Evolutionary conservation across 2,113 vertebrate species (phyloP), one percentile per base, ranked within the genome.

Genomic region (Nyctereutes procyonoides): DNA sequence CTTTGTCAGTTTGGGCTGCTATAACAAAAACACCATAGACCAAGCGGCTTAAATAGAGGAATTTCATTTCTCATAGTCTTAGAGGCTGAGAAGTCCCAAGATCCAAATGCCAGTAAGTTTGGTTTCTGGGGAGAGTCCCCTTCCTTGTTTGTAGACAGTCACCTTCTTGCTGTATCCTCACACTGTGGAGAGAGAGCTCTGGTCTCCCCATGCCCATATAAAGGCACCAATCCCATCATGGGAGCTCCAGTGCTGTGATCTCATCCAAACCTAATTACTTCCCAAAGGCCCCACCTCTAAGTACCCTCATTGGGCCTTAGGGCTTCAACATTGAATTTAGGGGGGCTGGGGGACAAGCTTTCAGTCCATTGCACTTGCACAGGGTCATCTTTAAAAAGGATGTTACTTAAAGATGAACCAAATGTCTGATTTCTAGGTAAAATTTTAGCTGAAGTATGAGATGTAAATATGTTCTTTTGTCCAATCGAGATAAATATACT

Each of bases 361-460:
- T 62, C 26, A 24, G 43, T 65, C 24, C 51, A 51, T 35, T 76
- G 35, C 35, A 30, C 32, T 82, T 96, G 20, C 8, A 19, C 32
- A 55, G 19, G 58, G 10, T 82, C 62, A 90, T 35, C 17, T 90
- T 90, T 88, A 20, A 56, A 79, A 74, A n/a, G 51, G n/a, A 4
- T 55, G 58, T 81, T 71, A 62, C 48, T 71, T 86, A n/a, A 91
- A 92, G 80, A 74, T 53, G 4, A 87, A 62, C 30, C 9, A 51
- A 90, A 13, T 56, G 1, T 84, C 20, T 92, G 84, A 87, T 71
- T 93, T 85, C 67, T 84, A 65, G 56, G 10, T 88, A 62, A 80
- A 90, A 74, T 93, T 93, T 73, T 87, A 95, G 63, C 56, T 85
- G 96, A 97, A 94, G 69, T 81, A 88, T 28, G 28, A 97, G 93